Conservation (phyloP, 2,888 invertebrate genomes). For the Oxystoma pomonae region DNA sequence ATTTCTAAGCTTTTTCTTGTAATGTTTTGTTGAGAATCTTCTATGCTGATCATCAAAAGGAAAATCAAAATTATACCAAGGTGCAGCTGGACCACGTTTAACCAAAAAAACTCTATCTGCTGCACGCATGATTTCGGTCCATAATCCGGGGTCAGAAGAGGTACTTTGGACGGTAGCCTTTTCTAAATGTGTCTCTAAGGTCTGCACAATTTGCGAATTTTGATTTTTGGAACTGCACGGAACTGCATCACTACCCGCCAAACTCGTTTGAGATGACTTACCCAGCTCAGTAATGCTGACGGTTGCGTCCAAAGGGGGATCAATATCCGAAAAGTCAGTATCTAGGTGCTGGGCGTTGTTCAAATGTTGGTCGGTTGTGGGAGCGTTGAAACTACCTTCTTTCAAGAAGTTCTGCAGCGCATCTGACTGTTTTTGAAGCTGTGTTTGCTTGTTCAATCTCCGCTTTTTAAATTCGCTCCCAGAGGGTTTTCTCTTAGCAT, state of each 20-base stretch:
- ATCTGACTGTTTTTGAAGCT: too few relatives aligned
- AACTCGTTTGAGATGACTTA: not conserved
- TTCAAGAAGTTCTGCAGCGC: too few relatives aligned
- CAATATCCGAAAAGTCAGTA: too few relatives aligned
- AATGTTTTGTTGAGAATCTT: slow-evolving; percentile 6
- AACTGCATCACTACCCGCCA: slow-evolving; percentile 6
- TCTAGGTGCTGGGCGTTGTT: too few relatives aligned
- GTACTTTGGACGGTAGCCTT: slow-evolving; percentile 7
- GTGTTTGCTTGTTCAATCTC: too few relatives aligned
- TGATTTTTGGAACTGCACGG: slow-evolving; percentile 7
- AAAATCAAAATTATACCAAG: slow-evolving; percentile 7
- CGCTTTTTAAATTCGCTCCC: too few relatives aligned
- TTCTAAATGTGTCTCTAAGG: slow-evolving; percentile 7
- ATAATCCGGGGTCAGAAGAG: slow-evolving; percentile 5
- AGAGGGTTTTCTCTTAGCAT: too few relatives aligned
- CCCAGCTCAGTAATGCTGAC: too few relatives aligned
- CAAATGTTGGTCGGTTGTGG: too few relatives aligned
- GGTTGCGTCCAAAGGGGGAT: too few relatives aligned
- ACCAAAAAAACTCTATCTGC: slow-evolving; percentile 7
- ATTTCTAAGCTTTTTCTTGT: slow-evolving; percentile 4
- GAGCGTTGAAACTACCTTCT: too few relatives aligned
- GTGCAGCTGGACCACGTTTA: slow-evolving; percentile 6
- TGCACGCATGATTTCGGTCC: slow-evolving; percentile 7
- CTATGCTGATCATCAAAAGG: slow-evolving; percentile 7
- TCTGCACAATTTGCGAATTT: slow-evolving; percentile 7